A percentile compares a stretch with the other conserved stretches of the same genome.
phyloP scores from a whole-genome alignment of 1,140 invertebrate species.

The Micrasema longulum region DNA sequence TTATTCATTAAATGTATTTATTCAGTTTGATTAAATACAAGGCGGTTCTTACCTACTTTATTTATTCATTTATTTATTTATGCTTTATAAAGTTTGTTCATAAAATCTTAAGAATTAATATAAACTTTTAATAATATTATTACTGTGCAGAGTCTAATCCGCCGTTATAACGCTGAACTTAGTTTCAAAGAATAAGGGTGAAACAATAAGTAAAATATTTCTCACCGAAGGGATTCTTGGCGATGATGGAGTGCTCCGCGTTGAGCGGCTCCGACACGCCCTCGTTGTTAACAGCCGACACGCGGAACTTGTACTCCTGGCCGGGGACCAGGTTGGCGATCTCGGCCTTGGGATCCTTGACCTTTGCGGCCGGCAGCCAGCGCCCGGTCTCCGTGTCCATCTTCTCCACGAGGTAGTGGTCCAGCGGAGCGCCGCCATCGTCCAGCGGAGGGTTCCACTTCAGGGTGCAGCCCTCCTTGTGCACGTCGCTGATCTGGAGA shows the following conservation, averaged over 20 bases:
- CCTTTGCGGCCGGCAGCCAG: constrained; percentile 82
- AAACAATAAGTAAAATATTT: too few relatives aligned
- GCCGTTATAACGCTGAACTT: too few relatives aligned
- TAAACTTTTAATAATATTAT: too few relatives aligned
- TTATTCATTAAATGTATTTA: too few relatives aligned
- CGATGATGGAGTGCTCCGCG: constrained; percentile 89
- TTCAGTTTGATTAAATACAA: too few relatives aligned
- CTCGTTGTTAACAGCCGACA: constrained; percentile 94
- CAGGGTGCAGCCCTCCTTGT: constrained; percentile 92
- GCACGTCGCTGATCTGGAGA: constrained; percentile 80
- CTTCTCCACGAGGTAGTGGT: constrained; percentile 93
- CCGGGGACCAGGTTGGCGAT: constrained; percentile 87
- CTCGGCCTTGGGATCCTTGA: constrained; percentile 86
- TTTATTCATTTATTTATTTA: too few relatives aligned
- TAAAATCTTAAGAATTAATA: too few relatives aligned
- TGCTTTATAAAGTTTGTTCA: too few relatives aligned
- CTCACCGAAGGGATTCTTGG: constrained; percentile 96
- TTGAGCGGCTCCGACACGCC: constrained; percentile 94
- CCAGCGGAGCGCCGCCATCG: constrained; percentile 92
- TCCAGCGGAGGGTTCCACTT: constrained; percentile 94
- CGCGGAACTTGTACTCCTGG: constrained; percentile 97
- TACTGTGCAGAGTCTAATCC: too few relatives aligned
- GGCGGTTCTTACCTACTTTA: too few relatives aligned
- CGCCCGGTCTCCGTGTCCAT: constrained; percentile 86
- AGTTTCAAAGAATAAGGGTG: too few relatives aligned